phyloP scores from a whole-genome alignment of 2,888 invertebrate species.

The Sialis fuliginosa region DNA sequence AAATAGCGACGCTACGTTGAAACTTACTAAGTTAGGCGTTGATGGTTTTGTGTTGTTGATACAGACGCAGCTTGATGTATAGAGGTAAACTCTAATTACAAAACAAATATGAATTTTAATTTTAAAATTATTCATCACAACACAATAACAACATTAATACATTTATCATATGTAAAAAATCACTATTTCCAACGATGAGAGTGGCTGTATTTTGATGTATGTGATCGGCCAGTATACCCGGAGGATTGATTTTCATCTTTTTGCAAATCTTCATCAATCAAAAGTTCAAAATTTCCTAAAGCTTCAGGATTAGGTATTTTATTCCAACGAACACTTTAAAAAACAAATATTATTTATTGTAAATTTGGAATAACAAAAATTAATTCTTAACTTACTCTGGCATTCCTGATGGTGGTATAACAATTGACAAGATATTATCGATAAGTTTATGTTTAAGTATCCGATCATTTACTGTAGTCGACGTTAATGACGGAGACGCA shows the following conservation, averaged over 20 bases:
- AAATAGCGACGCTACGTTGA: too few relatives aligned
- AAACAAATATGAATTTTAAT: too few relatives aligned
- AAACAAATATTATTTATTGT: slow-evolving; percentile 2
- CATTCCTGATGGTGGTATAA: slow-evolving; percentile 71
- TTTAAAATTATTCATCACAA: too few relatives aligned
- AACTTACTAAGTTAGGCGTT: too few relatives aligned
- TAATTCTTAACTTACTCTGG: slow-evolving; percentile 47
- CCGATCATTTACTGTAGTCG: slow-evolving; percentile 86
- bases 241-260: slow-evolving; percentile 3
- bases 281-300: slow-evolving; percentile 67
- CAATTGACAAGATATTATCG: slow-evolving; percentile 80
- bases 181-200: slow-evolving; percentile 2
- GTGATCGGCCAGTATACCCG: not conserved
- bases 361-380: not conserved
- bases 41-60: too few relatives aligned
- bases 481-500: slow-evolving; percentile 85
- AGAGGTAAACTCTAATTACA: too few relatives aligned
- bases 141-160: too few relatives aligned
- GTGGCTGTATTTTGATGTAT: not conserved
- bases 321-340: slow-evolving; percentile 59
- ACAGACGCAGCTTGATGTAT: too few relatives aligned
- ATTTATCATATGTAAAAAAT: not conserved
- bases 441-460: slow-evolving; percentile 87
- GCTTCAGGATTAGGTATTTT: slow-evolving; percentile 58
- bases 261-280: slow-evolving; percentile 57